A percentile compares a stretch with the other conserved stretches of the same genome.
Conservation (phyloP, 2,888 invertebrate species). For the Synanthedon vespiformis region DNA sequence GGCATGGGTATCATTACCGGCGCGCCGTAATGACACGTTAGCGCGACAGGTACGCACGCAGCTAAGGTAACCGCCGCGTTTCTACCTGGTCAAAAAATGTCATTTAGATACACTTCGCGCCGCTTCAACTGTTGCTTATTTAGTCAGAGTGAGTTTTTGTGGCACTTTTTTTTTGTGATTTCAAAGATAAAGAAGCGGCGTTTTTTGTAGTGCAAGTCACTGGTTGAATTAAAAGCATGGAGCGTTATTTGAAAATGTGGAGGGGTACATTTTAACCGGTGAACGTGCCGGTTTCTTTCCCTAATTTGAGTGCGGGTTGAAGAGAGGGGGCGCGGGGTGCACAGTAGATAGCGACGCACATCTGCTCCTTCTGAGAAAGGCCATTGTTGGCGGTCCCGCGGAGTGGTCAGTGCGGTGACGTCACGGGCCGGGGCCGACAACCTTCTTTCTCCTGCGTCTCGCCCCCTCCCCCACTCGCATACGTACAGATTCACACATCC, state of each 20-base stretch:
- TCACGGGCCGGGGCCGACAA: slow-evolving; percentile 66
- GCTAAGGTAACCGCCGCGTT: slow-evolving; percentile 33
- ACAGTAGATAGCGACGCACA: slow-evolving; percentile 53
- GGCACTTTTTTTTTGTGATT: slow-evolving; percentile 10
- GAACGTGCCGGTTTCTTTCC: not conserved
- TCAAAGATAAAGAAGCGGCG: slow-evolving; percentile 21
- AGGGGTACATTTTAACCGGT: not conserved
- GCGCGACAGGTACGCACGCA: slow-evolving; percentile 45
- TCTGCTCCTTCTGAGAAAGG: slow-evolving; percentile 67
- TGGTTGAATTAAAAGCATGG: not conserved
- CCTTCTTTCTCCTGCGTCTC: slow-evolving; percentile 41
- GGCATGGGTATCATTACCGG: slow-evolving; percentile 47
- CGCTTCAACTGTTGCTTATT: slow-evolving; percentile 37
- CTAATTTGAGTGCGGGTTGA: slow-evolving; percentile 8
- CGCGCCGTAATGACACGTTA: slow-evolving; percentile 56
- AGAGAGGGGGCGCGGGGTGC: slow-evolving; percentile 26
- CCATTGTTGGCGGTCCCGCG: slow-evolving; percentile 59
- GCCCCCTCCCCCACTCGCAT: slow-evolving; percentile 16
- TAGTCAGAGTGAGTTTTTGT: slow-evolving; percentile 49
- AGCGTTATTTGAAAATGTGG: not conserved
- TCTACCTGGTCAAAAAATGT: slow-evolving; percentile 54
- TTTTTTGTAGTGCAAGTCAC: slow-evolving; percentile 24
- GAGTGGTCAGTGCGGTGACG: slow-evolving; percentile 66
- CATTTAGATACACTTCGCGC: slow-evolving; percentile 48
- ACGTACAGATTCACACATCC: slow-evolving; percentile 10